These are phyloP conservation scores for Macrophya alboannulata DNA, from an alignment of 2,888 invertebrate species.

Conservation along the genomic window DNA sequence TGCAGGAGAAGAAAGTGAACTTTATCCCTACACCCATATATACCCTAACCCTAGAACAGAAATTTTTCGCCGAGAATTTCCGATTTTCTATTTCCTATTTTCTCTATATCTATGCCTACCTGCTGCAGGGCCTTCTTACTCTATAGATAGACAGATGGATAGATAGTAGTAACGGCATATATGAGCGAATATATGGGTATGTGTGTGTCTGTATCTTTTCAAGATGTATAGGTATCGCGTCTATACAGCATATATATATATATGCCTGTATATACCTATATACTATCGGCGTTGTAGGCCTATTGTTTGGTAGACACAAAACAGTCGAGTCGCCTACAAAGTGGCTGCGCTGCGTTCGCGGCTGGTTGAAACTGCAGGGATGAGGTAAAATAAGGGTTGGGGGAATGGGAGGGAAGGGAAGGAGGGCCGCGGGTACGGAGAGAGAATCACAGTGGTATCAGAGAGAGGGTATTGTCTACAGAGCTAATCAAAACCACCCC, in stretches of 20 bases:
- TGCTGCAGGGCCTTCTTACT: too few relatives aligned
- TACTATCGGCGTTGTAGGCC: conserved; percentile 72
- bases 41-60: not conserved
- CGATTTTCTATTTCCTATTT: conserved; percentile 1
- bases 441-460: conserved; percentile 73
- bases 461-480: conserved; percentile 79
- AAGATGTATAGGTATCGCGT: not conserved
- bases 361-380: conserved; percentile 67
- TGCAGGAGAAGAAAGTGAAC: conserved; percentile 2
- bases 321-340: conserved; percentile 78
- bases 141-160: too few relatives aligned
- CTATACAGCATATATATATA: not conserved
- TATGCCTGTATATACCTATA: not conserved
- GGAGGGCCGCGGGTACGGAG: conserved; percentile 54
- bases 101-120: not conserved
- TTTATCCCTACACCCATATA: conserved; percentile 17
- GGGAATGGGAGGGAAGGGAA: conserved; percentile 58
- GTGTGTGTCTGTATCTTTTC: too few relatives aligned
- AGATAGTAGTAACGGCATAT: not conserved
- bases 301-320: conserved; percentile 79
- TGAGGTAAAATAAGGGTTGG: conserved; percentile 62
- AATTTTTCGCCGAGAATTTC: not conserved
- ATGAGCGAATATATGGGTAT: not conserved
- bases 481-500: conserved; percentile 80
- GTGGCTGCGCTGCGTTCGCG: conserved; percentile 75